Percentiles rank a stretch among this genome's conserved stretches.
Conservation (phyloP, 2,113 vertebrate species). For the Nibea albiflora region DNA sequence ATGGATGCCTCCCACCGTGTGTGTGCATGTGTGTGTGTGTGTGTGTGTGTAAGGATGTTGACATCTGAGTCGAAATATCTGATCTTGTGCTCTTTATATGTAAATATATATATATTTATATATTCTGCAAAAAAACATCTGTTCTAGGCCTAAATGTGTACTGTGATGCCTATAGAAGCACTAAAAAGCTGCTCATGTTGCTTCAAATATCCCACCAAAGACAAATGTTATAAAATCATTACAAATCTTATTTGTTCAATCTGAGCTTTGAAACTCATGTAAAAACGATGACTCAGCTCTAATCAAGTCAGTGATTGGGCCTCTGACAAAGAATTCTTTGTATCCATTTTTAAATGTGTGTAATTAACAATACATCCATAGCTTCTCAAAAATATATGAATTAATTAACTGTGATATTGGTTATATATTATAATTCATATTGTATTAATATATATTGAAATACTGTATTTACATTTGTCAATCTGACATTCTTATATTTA, state of each 20-base stretch:
- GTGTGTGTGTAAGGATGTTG: slow-evolving; percentile 4
- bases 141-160: background rate
- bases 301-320: too few species aligned
- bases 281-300: background rate
- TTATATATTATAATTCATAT: background rate
- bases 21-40: slow-evolving; percentile 3
- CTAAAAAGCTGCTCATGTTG: background rate
- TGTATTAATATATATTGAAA: background rate
- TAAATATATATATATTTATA: slow-evolving; percentile 1
- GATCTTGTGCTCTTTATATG: background rate
- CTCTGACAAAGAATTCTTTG: background rate
- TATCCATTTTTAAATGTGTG: background rate
- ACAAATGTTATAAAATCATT: background rate
- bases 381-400: background rate
- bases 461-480: background rate
- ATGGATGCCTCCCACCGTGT: slow-evolving; percentile 1
- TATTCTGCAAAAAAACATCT: background rate
- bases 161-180: background rate
- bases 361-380: background rate
- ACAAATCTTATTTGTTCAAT: background rate
- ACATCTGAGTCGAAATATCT: slow-evolving; percentile 14
- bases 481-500: background rate
- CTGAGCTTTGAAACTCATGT: background rate
- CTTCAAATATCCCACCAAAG: background rate
- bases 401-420: background rate